phyloP scores from a whole-genome alignment of 2,888 invertebrate genomes.

The Chrysolina haemoptera region DNA sequence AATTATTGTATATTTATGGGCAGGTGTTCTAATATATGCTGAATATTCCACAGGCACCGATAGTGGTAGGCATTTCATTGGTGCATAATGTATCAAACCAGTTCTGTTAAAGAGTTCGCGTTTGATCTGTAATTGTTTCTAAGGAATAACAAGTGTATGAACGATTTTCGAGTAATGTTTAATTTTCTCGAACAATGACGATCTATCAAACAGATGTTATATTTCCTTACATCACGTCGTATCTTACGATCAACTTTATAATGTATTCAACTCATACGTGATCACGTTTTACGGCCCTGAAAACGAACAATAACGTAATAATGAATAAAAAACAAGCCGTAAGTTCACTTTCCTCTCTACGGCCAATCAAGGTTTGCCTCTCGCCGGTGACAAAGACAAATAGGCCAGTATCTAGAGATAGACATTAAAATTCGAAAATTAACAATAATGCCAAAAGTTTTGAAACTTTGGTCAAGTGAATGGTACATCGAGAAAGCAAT shows the following conservation, averaged over 20 bases:
- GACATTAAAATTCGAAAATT: no score
- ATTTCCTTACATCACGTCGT: constrained; percentile 39
- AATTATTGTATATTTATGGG: constrained; percentile 45
- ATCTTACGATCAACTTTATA: constrained; percentile 30
- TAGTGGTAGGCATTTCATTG: constrained; percentile 44
- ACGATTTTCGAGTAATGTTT: neutral
- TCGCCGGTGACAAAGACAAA: constrained; percentile 42
- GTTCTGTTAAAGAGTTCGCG: neutral
- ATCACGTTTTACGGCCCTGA: constrained; percentile 45
- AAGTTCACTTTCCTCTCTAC: constrained; percentile 50
- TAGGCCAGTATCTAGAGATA: no score
- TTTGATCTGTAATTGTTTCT: constrained; percentile 11
- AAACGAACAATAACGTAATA: constrained; percentile 49
- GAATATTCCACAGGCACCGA: constrained; percentile 41
- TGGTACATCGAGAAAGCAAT: no score
- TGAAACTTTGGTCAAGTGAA: no score
- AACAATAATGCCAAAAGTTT: no score
- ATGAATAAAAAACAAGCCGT: constrained; percentile 49
- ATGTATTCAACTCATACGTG: constrained; percentile 36
- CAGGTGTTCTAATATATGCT: constrained; percentile 52
- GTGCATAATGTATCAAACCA: constrained; percentile 38
- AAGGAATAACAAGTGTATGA: neutral
- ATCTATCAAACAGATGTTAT: constrained; percentile 31
- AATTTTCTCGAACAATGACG: constrained; percentile 13
- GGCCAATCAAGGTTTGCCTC: constrained; percentile 44